Evolutionary conservation across 2,797 vertebrate species (phyloP).

Genomic region (Oryzias sinensis): DNA sequence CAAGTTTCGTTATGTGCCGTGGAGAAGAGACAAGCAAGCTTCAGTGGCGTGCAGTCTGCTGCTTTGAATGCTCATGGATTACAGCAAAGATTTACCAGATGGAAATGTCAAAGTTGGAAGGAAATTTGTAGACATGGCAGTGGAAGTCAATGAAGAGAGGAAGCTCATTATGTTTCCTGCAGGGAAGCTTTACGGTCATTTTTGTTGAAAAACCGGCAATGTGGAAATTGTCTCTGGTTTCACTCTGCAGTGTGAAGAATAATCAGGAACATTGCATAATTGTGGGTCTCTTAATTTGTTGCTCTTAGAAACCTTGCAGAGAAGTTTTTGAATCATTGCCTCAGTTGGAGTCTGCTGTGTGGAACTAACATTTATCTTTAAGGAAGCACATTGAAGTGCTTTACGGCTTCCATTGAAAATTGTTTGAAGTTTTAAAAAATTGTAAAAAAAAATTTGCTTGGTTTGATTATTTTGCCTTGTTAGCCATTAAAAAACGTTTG

Average conservation of each 20-base stretch:
- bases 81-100: slow-evolving; percentile 40
- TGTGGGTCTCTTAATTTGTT: too few relatives aligned
- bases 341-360: too few relatives aligned
- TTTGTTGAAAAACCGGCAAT: not conserved
- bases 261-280: not conserved
- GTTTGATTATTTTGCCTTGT: too few relatives aligned
- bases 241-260: not conserved
- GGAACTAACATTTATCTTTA: too few relatives aligned
- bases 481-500: too few relatives aligned
- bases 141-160: slow-evolving; percentile 38
- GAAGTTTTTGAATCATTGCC: too few relatives aligned
- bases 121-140: slow-evolving; percentile 23
- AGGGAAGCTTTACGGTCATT: not conserved
- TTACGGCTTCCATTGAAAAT: too few relatives aligned
- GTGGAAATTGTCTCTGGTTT: slow-evolving; percentile 1
- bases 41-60: slow-evolving; percentile 16
- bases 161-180: slow-evolving; percentile 16
- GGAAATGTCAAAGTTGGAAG: slow-evolving; percentile 53
- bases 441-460: too few relatives aligned
- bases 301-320: too few relatives aligned
- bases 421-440: too few relatives aligned
- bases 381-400: too few relatives aligned
- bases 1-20: slow-evolving; percentile 5
- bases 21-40: slow-evolving; percentile 10
- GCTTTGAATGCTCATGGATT: slow-evolving; percentile 17